Conservation (phyloP, 2,888 invertebrate species). For the Sesamia inferens region DNA sequence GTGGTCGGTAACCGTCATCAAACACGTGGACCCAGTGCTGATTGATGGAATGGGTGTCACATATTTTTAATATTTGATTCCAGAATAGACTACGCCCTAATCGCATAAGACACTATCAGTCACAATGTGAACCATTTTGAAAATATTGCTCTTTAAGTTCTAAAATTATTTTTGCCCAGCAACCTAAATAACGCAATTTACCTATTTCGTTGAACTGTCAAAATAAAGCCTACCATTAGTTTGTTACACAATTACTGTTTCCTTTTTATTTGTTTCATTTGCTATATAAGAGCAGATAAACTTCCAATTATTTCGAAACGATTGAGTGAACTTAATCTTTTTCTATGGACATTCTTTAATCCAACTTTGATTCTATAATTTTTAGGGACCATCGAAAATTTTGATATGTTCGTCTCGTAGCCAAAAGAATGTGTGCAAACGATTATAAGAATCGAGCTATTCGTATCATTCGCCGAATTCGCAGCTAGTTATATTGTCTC, state of each 20-base stretch:
- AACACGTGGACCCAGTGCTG: neutral
- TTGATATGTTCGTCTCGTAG: slow-evolving; percentile 13
- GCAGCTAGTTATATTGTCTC: slow-evolving; percentile 43
- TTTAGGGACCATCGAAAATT: neutral
- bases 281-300: neutral
- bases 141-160: no score
- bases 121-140: no score
- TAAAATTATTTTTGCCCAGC: no score
- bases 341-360: neutral
- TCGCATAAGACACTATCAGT: no score
- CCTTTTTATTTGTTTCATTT: neutral
- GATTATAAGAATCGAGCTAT: slow-evolving; percentile 34
- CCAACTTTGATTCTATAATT: neutral
- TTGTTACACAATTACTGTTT: no score
- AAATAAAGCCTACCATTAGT: no score
- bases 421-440: slow-evolving; percentile 30
- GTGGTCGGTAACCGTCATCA: neutral
- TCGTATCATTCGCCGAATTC: slow-evolving; percentile 54
- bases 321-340: neutral
- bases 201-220: no score
- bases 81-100: neutral
- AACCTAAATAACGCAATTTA: no score
- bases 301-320: neutral
- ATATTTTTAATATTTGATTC: neutral
- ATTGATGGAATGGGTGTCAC: neutral